Evolutionary conservation across 2,797 vertebrate genomes (phyloP).

Genomic region (Morelia viridis): DNA sequence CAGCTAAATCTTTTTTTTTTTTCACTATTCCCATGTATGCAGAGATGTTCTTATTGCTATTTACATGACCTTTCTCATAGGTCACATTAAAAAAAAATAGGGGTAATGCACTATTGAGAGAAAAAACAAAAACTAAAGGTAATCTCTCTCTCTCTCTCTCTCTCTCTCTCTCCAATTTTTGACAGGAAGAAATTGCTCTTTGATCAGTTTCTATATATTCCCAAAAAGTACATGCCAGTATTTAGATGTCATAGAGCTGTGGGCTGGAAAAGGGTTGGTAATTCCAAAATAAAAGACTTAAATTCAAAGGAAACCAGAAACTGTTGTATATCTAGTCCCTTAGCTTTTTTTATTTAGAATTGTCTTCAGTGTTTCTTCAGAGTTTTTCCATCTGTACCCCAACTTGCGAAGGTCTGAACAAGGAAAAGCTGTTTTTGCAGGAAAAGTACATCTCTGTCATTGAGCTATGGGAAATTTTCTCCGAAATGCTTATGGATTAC

Average conservation of each 20-base stretch:
- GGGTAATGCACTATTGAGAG: neutral
- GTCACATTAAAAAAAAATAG: neutral
- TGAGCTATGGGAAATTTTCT: neutral
- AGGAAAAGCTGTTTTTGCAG: neutral
- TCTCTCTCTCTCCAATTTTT: neutral
- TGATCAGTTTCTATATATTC: neutral
- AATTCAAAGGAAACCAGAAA: neutral
- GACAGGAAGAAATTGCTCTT: neutral
- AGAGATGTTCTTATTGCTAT: neutral
- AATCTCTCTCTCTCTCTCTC: neutral
- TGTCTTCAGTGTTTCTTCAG: neutral
- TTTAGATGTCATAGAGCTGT: neutral
- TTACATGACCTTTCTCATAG: neutral
- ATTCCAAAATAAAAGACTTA: neutral
- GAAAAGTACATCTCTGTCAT: neutral
- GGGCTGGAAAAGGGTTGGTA: neutral
- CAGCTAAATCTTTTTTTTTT: neutral
- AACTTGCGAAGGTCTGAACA: neutral
- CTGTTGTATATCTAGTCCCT: neutral
- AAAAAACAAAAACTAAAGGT: neutral
- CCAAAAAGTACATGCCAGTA: neutral
- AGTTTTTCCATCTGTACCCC: neutral
- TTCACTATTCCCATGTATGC: neutral
- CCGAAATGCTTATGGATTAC: neutral
- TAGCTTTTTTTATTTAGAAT: neutral